A percentile compares a stretch with the other conserved stretches of the same genome.
phyloP scores from a whole-genome alignment of 2,888 invertebrate species.

The Calameuta pallipes region DNA sequence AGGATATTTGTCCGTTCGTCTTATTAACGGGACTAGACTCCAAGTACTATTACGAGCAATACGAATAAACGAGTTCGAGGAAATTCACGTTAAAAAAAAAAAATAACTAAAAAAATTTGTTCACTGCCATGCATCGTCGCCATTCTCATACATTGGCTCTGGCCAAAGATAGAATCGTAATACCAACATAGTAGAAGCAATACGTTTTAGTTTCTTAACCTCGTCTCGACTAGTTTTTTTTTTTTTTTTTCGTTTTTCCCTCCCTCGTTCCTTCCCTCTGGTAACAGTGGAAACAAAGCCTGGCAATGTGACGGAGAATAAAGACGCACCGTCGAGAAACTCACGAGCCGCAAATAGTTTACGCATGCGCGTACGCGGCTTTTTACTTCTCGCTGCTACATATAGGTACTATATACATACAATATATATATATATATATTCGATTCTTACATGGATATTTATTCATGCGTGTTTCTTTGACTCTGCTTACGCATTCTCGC shows the following conservation, averaged over 20 bases:
- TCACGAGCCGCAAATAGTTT: conserved; percentile 3
- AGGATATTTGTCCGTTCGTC: neutral
- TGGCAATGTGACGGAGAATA: neutral
- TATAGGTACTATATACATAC: neutral
- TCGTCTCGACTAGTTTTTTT: neutral
- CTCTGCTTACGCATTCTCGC: neutral
- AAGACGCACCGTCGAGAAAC: neutral
- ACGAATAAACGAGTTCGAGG: neutral
- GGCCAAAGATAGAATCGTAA: neutral
- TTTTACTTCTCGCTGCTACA: neutral
- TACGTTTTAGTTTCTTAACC: neutral
- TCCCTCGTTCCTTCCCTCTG: neutral
- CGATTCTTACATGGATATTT: neutral
- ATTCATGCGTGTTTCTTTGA: neutral
- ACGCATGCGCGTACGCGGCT: neutral
- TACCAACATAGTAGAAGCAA: neutral
- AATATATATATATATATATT: no score
- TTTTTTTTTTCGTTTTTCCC: conserved; percentile 1
- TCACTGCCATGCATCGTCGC: neutral
- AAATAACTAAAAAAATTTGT: neutral
- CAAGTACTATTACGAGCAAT: neutral
- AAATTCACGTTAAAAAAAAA: neutral
- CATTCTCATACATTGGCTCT: neutral
- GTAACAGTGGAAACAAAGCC: conserved; percentile 1
- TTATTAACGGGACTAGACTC: neutral